Conservation (phyloP, 2,797 vertebrate genomes). For the Carcharodon carcharias region DNA sequence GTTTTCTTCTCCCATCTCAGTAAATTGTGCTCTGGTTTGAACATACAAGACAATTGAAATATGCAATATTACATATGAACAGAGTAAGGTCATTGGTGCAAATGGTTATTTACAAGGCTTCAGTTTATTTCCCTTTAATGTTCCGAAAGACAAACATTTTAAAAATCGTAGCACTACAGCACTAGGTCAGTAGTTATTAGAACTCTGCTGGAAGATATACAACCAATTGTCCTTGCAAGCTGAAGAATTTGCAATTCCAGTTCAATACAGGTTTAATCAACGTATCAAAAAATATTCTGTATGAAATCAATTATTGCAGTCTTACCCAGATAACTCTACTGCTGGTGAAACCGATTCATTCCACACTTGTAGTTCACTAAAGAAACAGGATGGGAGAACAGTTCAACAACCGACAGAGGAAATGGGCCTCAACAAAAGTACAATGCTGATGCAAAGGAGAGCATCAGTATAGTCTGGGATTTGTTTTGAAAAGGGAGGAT, state of each 20-base stretch:
- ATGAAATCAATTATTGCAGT: background rate
- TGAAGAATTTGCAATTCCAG: background rate
- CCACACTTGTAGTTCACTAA: background rate
- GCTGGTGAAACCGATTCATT: background rate
- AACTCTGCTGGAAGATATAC: background rate
- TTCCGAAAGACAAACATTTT: background rate
- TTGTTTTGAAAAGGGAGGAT: background rate
- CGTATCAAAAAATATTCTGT: background rate
- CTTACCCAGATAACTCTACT: conserved; percentile 27
- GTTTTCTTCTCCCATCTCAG: background rate
- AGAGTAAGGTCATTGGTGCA: background rate
- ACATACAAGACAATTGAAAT: background rate
- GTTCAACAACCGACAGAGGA: background rate
- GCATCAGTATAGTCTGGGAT: background rate
- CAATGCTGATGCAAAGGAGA: background rate
- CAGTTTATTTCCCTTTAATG: background rate
- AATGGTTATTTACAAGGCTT: background rate
- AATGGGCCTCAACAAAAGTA: background rate
- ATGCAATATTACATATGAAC: background rate
- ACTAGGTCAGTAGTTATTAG: background rate
- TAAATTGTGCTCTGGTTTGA: background rate
- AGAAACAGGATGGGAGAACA: conserved; percentile 4
- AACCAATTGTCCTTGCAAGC: background rate
- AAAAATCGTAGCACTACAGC: background rate
- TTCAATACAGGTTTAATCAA: background rate